Evolutionary conservation across 2,797 vertebrate genomes (phyloP), one percentile per base, ranked within the genome.

Genomic region (Darevskia nairensis): DNA sequence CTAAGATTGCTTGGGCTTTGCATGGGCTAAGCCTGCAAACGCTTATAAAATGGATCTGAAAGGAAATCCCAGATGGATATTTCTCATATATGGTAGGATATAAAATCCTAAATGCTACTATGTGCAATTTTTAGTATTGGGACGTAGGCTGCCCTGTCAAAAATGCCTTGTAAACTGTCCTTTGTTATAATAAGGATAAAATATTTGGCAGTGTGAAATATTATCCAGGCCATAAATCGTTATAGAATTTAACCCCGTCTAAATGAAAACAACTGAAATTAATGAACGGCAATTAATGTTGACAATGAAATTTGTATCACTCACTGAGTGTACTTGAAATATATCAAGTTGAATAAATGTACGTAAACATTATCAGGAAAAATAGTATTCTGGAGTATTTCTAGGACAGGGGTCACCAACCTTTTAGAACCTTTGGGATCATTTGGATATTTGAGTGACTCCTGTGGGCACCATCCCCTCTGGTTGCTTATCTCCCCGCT

Each of bases 1-100:
- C 21, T 55, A 27, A 71, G 85, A 23, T 39, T 55, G n/a, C 39
- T 71, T 80, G 29, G 59, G 29, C 41, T 86, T 79, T 69, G 39
- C n/a, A 55, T 55, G 32, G 23, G 29, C 21, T 80, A 23, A 39
- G 85, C n/a, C 44, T 39, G n/a, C 44, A 80, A 80, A 69, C 6
- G 25, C n/a, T 69, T 71, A 80, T 86, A 71, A 71, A 76, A 86
- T 71, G n/a, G 13, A 55, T 71, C 23, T 86, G n/a, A 55, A 86
- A 46, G 59, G 17, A n/a, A 29, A n/a, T 23, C 1, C 6, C 27
- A 32, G 17, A 23, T 77, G 55, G 55, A 44, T 76, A 85, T 61
- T 75, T 19, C 55, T 75, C 21, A 21, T 64, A 77, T 44, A 74
- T 29, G 55, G 84, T 76, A 50, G 3, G 35, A 76, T n/a, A 55